phyloP scores from a whole-genome alignment of 1,140 invertebrate genomes.

The Diabrotica virgifera region DNA sequence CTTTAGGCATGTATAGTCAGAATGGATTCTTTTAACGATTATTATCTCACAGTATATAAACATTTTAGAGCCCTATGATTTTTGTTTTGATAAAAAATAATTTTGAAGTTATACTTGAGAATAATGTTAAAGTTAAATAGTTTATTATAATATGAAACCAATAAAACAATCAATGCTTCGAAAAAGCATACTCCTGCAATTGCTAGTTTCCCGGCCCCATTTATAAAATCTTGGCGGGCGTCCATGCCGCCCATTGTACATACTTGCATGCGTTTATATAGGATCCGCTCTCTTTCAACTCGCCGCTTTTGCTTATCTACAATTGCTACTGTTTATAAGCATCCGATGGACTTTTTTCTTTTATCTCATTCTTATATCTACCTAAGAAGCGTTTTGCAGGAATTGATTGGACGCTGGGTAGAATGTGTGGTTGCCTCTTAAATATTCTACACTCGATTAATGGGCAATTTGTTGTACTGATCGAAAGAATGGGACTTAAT shows the following conservation, averaged over 20 bases:
- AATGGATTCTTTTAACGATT: too few species aligned
- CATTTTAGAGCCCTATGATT: too few species aligned
- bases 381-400: slow-evolving; percentile 7
- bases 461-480: too few species aligned
- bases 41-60: too few species aligned
- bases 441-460: too few species aligned
- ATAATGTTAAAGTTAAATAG: too few species aligned
- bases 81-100: too few species aligned
- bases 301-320: slow-evolving; percentile 33
- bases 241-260: slow-evolving; percentile 38
- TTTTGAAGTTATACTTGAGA: too few species aligned
- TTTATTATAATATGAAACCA: neutral
- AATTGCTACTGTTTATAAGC: slow-evolving; percentile 37
- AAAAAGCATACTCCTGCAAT: neutral
- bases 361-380: slow-evolving; percentile 21
- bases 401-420: slow-evolving; percentile 16
- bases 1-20: too few species aligned
- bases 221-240: slow-evolving; percentile 13
- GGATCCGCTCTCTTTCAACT: slow-evolving; percentile 34
- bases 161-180: neutral
- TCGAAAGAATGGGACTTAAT: too few species aligned
- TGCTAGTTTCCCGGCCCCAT: neutral
- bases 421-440: neutral
- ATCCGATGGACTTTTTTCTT: slow-evolving; percentile 24
- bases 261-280: slow-evolving; percentile 40